Conservation (phyloP, 2,888 invertebrate genomes). For the Lacanobia wlatinum region DNA sequence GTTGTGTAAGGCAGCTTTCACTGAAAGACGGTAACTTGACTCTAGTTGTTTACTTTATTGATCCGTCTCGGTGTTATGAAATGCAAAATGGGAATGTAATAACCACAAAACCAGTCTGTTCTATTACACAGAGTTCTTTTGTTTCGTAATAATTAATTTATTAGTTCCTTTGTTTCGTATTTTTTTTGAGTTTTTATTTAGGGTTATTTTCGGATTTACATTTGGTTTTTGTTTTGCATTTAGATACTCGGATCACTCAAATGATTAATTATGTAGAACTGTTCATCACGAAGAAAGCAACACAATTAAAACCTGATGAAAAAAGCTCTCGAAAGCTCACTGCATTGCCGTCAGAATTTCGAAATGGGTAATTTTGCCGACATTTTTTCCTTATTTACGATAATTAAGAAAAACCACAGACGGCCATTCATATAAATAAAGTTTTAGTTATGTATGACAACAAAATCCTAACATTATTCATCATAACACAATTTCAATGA, state of each 20-base stretch:
- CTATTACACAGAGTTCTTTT: neutral
- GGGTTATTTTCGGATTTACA: no score
- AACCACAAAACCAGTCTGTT: neutral
- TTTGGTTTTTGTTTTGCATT: no score
- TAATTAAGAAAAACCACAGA: neutral
- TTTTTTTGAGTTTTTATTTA: neutral
- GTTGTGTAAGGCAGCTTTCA: constrained; percentile 25
- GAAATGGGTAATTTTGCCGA: no score
- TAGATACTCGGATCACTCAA: no score
- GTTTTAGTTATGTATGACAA: no score
- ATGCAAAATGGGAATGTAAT: constrained; percentile 1
- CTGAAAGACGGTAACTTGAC: constrained; percentile 25
- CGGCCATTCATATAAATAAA: neutral
- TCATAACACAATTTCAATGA: no score
- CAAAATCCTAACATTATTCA: no score
- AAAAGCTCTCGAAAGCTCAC: neutral
- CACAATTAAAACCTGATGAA: neutral
- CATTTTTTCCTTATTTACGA: constrained; percentile 1
- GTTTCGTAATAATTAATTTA: neutral
- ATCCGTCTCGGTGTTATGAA: constrained; percentile 15
- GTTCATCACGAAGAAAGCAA: neutral
- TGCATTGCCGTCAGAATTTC: neutral
- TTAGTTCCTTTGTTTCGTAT: neutral
- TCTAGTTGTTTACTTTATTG: constrained; percentile 39
- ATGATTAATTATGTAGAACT: neutral